phyloP scores from a whole-genome alignment of 2,797 vertebrate genomes.

The Platalea minor region DNA sequence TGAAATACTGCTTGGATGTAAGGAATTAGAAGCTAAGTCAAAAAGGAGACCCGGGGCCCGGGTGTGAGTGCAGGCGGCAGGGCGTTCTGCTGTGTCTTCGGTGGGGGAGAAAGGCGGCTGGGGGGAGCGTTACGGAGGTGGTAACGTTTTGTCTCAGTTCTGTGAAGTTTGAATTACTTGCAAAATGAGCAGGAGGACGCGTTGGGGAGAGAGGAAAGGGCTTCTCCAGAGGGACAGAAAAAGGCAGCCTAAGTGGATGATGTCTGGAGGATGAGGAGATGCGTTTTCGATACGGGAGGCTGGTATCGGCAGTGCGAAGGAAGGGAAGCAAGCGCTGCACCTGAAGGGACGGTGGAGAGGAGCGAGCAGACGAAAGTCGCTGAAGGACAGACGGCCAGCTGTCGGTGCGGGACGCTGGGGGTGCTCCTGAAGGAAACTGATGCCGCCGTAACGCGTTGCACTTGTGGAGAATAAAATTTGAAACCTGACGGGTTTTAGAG shows the following conservation, averaged over 20 bases:
- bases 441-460: fast-evolving
- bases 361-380: not conserved
- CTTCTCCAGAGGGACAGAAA: not conserved
- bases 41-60: not conserved
- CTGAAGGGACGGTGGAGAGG: not conserved
- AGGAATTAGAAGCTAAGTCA: not conserved
- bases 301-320: not conserved
- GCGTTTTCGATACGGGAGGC: fast-evolving
- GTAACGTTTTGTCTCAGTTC: not conserved
- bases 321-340: not conserved
- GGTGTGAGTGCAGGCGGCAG: not conserved
- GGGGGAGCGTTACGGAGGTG: not conserved
- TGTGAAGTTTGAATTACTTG: not conserved
- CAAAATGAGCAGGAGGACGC: not conserved
- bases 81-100: not conserved
- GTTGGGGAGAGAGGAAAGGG: not conserved
- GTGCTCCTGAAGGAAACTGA: not conserved
- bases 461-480: not conserved
- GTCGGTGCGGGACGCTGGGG: not conserved
- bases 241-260: not conserved
- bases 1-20: not conserved
- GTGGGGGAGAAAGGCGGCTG: not conserved
- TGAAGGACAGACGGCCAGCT: not conserved
- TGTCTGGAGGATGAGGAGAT: not conserved
- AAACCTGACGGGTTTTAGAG: not conserved